Percentiles rank a stretch among this genome's conserved stretches.
These are phyloP conservation scores for Gambusia affinis DNA, from an alignment of 2,113 vertebrate species.

Conservation along the genomic window DNA sequence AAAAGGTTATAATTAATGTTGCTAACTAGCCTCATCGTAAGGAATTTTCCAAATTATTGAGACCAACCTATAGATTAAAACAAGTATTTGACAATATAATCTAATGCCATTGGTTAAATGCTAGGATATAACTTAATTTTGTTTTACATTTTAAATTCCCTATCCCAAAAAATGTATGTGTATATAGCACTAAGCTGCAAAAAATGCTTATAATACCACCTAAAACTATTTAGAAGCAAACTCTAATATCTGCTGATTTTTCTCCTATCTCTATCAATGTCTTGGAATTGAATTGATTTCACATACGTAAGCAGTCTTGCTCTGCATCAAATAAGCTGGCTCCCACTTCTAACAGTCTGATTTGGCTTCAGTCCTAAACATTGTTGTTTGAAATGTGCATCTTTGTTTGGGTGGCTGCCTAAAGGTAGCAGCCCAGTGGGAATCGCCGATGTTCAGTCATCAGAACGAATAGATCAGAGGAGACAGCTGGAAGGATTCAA, in stretches of 20 bases:
- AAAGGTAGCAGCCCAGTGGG: constrained; percentile 25
- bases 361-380: constrained; percentile 32
- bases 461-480: constrained; percentile 51
- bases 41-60: not conserved
- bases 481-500: constrained; percentile 61
- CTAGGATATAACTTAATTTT: not conserved
- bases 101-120: not conserved
- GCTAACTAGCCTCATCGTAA: not conserved
- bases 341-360: not conserved
- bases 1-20: not conserved
- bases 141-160: not conserved
- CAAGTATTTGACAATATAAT: no score
- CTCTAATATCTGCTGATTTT: not conserved
- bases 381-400: constrained; percentile 33
- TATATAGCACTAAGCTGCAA: no score
- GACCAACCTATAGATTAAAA: not conserved
- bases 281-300: not conserved
- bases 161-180: no score
- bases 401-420: constrained; percentile 42
- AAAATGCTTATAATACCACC: not conserved
- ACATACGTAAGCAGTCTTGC: not conserved
- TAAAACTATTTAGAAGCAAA: not conserved
- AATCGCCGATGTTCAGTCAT: constrained; percentile 55
- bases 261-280: not conserved
- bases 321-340: not conserved